Base-by-base conservation (phyloP, 2,113 vertebrate genomes). In the Lagopus leucura region DNA sequence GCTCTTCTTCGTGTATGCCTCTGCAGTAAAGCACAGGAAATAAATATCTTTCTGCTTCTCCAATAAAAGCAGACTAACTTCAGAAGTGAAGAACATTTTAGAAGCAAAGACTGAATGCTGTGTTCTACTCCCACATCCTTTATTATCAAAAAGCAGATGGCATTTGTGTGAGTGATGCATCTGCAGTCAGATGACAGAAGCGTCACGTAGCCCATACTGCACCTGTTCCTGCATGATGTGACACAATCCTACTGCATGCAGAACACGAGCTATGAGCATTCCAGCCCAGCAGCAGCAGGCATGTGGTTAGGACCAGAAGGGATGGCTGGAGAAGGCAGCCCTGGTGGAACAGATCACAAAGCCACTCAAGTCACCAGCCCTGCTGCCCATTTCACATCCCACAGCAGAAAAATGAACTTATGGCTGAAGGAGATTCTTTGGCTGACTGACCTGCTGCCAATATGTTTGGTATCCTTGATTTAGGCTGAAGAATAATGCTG, bases 281-380 rank as follows among this genome's bases (percentile, higher is more conserved):
- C 58, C 30, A 81, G 52, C 10, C 55, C 24, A 64, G 0, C 0
- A 1, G 0, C 0, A 1, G 21, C 13, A 78, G 50, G 47, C 13
- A 30, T 0, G 0, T 2, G 52, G 30, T 57, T 67, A 7, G 0
- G 45, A 80, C 32, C 6, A 12, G 0, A 20, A 42, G 16, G 8
- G 13, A 7, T 27, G 7, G 48, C 43, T 16, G 16, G 13, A 79
- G 58, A 75, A 78, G 32, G 38, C 63, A 72, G 63, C 43, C 21
- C 19, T 18, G 0, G 0, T 10, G 22, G 34, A 69, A 2, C 1
- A 0, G 15, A 21, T 14, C 38, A n/a, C 57, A 34, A 34, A 60
- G 57, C 2, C 2, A 57, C 70, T 45, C 38, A 17, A 77, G 50
- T 34, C 38, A 85, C 34, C 9, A 32, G 32, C 25, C 24, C 72